A percentile compares a stretch with the other conserved stretches of the same genome.
phyloP scores from a whole-genome alignment of 2,113 vertebrate species.

The Balaenoptera acutorostrata region DNA sequence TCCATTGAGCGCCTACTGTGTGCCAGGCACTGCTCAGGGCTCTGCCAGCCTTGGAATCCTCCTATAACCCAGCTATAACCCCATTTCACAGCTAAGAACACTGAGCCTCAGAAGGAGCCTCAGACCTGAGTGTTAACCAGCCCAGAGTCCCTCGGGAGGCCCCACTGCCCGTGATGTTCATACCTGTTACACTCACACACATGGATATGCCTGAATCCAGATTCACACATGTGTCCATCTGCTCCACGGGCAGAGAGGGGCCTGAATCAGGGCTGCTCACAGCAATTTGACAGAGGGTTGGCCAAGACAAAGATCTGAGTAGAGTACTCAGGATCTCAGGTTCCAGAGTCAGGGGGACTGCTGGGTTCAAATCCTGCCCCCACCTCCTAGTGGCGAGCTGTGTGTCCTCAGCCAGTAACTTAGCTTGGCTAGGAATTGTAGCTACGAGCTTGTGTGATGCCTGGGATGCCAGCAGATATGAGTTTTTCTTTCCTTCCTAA shows the following conservation, averaged over 20 bases:
- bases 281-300: neutral
- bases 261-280: neutral
- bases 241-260: neutral
- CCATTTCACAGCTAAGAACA: neutral
- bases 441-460: too few species aligned
- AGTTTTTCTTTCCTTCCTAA: neutral
- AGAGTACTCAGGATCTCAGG: neutral
- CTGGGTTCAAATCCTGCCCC: neutral
- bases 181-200: too few species aligned
- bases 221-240: neutral
- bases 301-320: neutral
- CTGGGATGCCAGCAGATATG: neutral
- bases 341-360: neutral
- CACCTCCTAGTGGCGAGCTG: neutral
- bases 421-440: neutral
- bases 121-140: fast-evolving
- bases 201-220: neutral
- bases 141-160: fast-evolving
- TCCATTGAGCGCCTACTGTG: too few species aligned
- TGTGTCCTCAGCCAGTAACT: neutral
- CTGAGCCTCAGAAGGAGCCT: neutral
- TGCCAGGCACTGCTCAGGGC: neutral
- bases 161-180: neutral
- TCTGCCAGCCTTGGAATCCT: neutral
- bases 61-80: too few species aligned